Percentiles rank a stretch among this genome's conserved stretches.
Conservation (phyloP, 2,113 vertebrate genomes). For the Leuciscus idus region DNA sequence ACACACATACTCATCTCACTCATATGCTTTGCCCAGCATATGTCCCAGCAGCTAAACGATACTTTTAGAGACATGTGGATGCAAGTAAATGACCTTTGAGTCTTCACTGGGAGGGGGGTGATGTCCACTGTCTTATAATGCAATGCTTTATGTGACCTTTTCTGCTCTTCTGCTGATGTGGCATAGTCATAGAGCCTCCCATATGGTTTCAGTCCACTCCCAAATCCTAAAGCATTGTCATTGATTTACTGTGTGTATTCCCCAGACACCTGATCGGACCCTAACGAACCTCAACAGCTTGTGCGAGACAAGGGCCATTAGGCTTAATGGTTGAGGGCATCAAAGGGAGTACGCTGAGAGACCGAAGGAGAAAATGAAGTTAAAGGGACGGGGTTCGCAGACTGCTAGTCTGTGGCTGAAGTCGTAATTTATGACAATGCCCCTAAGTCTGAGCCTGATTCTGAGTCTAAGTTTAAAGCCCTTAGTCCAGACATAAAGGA, state of each 20-base stretch:
- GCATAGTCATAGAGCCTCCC: slow-evolving; percentile 20
- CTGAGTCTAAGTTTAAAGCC: slow-evolving; percentile 43
- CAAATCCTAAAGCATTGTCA: slow-evolving; percentile 44
- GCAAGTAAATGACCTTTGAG: not conserved
- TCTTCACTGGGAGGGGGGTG: not conserved
- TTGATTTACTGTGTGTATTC: slow-evolving; percentile 57
- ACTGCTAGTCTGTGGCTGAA: slow-evolving; percentile 56
- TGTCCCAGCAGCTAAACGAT: not conserved
- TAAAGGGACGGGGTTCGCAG: slow-evolving; percentile 53
- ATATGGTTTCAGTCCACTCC: slow-evolving; percentile 49
- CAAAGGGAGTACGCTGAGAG: slow-evolving; percentile 52
- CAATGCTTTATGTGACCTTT: slow-evolving; percentile 7
- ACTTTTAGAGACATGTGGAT: not conserved
- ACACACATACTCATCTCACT: not conserved
- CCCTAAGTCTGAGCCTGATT: slow-evolving; percentile 48
- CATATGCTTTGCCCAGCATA: not conserved
- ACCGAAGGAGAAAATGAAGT: slow-evolving; percentile 56
- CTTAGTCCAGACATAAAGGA: slow-evolving; percentile 7
- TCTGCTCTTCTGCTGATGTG: slow-evolving; percentile 10
- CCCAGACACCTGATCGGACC: slow-evolving; percentile 55
- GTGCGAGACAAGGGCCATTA: slow-evolving; percentile 60
- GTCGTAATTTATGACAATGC: slow-evolving; percentile 57
- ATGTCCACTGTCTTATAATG: slow-evolving; percentile 10
- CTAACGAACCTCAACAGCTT: slow-evolving; percentile 57
- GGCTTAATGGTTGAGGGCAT: slow-evolving; percentile 58